Evolutionary conservation across 2,113 vertebrate species (phyloP), one percentile per base, ranked within the genome.

Genomic region (Mellivora capensis): DNA sequence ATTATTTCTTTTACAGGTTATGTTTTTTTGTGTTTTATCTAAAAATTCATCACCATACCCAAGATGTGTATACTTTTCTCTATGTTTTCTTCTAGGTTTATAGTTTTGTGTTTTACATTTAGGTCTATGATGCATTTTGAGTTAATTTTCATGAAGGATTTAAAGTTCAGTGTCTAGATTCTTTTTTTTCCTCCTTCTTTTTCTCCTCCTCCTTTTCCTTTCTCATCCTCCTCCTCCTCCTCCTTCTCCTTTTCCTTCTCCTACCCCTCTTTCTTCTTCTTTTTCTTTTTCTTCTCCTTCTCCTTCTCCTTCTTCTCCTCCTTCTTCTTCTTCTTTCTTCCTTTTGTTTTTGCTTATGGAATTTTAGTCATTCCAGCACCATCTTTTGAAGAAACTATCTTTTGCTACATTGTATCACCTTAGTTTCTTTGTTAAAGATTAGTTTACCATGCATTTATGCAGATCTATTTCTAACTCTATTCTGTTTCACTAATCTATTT

Each of bases 201-300:
- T 54, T 18, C 52, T 49, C 13, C 13, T 52, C 14, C 14, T 52
- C 49, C 6, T 34, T 42, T 42, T 42, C 14, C 13, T 15, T 52
- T 15, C 18, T 3, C 10, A 0, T 49, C 2, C 12, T 49, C 2
- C 15, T 54, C 4, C 52, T 54, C 1, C 52, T 52, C 1, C 52
- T 47, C 10, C 47, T 47, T 8, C 47, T 47, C 47, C 10, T 47
- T 10, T 47, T 49, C 12, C 47, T 49, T 8, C 47, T 47, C 10
- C 47, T 47, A 2, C 47, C 10, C 10, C 47, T 47, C 10, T 10
- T 47, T 47, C 47, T 47, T 47, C 47, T 8, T 47, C 47, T 8
- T 47, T 7, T 47, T 10, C 12, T 12, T n/a, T n/a, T n/a, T n/a
- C n/a, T 54, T 2, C 54, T 57, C 2, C 6, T 20, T 2, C 18